Evolutionary conservation across 2,797 vertebrate genomes (phyloP).

Genomic region (Discoglossus pictus): DNA sequence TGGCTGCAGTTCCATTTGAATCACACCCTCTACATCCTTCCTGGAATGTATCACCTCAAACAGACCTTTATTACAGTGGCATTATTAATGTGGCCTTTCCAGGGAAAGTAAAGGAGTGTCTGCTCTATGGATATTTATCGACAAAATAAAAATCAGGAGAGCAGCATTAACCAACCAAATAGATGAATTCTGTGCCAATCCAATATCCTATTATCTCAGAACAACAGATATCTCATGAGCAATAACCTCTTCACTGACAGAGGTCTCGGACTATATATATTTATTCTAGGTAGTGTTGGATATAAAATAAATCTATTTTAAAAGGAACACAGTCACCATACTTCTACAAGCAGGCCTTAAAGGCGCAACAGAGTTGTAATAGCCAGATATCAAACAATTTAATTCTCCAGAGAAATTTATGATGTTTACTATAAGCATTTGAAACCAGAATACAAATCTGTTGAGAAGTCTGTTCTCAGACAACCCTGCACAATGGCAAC

Average conservation of each 20-base stretch:
- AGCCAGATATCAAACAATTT: no score
- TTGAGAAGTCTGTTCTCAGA: no score
- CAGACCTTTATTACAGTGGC: constrained; percentile 5
- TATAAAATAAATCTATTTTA: no score
- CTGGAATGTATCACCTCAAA: constrained; percentile 13
- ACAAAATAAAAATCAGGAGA: background rate
- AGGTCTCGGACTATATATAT: no score
- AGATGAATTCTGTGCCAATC: background rate
- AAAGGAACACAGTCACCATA: no score
- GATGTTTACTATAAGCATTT: no score
- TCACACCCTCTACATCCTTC: constrained; percentile 45
- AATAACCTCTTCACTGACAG: background rate
- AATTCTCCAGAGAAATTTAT: no score
- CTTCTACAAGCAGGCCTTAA: no score
- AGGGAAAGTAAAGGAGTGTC: background rate
- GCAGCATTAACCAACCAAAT: background rate
- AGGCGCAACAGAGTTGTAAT: no score
- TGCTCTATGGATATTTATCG: background rate
- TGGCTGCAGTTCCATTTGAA: constrained; percentile 8
- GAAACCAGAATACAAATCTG: no score
- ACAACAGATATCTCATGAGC: background rate
- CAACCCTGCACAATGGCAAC: no score
- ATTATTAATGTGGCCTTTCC: background rate
- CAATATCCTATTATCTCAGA: constrained; percentile 2
- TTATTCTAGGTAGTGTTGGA: no score